Evolutionary conservation across 53 echinoderm and acorn worm species (phyloP).

Genomic region (Echinometra lucunter): DNA sequence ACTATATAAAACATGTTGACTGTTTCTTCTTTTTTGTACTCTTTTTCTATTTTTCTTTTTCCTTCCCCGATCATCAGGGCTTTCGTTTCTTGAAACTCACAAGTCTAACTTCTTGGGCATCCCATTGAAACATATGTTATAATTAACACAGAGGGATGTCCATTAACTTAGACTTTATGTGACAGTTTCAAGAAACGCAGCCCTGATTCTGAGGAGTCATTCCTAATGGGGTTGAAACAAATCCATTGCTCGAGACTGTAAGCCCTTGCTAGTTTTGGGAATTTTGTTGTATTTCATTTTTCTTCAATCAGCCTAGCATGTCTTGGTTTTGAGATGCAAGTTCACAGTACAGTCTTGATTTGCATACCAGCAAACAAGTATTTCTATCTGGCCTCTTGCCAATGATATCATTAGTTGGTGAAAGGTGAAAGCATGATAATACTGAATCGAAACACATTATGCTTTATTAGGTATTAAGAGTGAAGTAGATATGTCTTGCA

Average conservation of each 20-base stretch:
- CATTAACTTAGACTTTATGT: no score
- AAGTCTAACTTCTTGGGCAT: no score
- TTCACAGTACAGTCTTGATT: not conserved
- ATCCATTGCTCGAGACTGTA: not conserved
- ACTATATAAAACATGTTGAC: not conserved
- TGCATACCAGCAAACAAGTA: not conserved
- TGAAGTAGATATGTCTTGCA: not conserved
- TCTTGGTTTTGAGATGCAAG: not conserved
- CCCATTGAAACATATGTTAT: no score
- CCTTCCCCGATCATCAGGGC: not conserved
- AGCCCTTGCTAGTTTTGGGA: not conserved
- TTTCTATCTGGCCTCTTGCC: not conserved
- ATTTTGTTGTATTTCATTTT: not conserved
- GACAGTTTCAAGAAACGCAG: no score
- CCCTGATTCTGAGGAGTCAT: no score
- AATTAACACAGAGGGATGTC: no score
- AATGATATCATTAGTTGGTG: not conserved
- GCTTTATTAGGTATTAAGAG: not conserved
- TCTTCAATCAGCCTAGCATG: not conserved
- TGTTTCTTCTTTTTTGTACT: not conserved
- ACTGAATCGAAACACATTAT: not conserved
- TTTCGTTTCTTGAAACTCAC: no score
- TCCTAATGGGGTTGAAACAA: no score
- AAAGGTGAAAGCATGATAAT: not conserved
- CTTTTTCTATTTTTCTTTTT: not conserved